Base-by-base conservation (phyloP, 2,888 invertebrate species). In the Hipparchia semele region DNA sequence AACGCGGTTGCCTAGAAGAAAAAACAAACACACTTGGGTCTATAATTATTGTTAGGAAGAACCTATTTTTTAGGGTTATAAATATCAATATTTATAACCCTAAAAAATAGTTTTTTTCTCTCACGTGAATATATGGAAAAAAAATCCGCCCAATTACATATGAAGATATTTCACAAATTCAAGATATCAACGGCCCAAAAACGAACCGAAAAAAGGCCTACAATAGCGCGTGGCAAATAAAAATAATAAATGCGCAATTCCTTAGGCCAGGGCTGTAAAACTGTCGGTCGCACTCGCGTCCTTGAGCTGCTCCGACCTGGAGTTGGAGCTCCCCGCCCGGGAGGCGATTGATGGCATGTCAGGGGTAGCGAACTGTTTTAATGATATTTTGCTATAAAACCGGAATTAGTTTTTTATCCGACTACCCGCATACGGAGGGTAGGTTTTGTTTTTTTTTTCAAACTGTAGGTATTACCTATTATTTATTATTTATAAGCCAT, bases 171-270 rank as follows among this genome's bases (percentile, higher is more conserved):
- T n/a, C n/a, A n/a, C 7, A 58, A 58, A 23, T 23, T 5, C 87
- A 88, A 87, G 89, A 85, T 85, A 87, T 86, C 84, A 86, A 77
- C 80, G 79, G 79, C 84, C 80, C 88, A 51, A 60, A 68, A 60
- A 6, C 2, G 65, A 33, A 33, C 65, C 85, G 84, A 86, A 87
- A 88, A 89, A 87, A 86, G 75, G 76, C 78, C 79, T 80, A 88
- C 88, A 90, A 88, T 87, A 85, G 86, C 75, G 85, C 84, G 85
- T 83, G 82, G 87, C 86, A 85, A 87, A 92, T 92, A 92, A 92
- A 92, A 88, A 92, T 91, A 92, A 92, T 90, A 91, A 92, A 93
- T 90, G 91, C 85, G 87, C 91, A 84, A 92, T 93, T 89, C 88
- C 91, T 93, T 92, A 92, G 82, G 82, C 84, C 84, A 83, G 85